Conservation (phyloP, 1,140 invertebrate genomes). For the Gerris buenoi region DNA sequence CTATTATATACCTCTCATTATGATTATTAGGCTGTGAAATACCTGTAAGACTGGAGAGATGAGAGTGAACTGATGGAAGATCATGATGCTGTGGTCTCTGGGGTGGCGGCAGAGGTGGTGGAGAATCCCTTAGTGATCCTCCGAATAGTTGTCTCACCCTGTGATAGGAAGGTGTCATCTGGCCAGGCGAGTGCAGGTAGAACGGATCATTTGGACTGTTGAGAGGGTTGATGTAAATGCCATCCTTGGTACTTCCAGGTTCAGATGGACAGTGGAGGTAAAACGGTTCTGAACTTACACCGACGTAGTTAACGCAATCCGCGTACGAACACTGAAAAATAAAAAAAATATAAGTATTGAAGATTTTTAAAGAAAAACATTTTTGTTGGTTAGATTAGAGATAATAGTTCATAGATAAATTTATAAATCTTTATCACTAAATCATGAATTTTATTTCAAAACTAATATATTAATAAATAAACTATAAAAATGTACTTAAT, state of each 20-base stretch:
- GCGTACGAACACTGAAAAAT: slow-evolving; percentile 35
- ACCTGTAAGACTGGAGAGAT: slow-evolving; percentile 24
- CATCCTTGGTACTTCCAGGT: slow-evolving; percentile 30
- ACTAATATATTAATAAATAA: no score
- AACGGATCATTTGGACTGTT: slow-evolving; percentile 46
- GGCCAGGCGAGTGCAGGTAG: slow-evolving; percentile 56
- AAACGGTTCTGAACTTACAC: slow-evolving; percentile 41
- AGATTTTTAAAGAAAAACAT: no score
- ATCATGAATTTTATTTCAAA: no score
- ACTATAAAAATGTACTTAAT: no score
- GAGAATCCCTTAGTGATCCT: slow-evolving; percentile 5
- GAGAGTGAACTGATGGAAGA: neutral
- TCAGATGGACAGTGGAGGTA: slow-evolving; percentile 49
- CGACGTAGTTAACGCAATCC: slow-evolving; percentile 35
- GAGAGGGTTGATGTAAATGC: slow-evolving; percentile 15
- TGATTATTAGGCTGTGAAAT: no score
- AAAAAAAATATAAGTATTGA: no score
- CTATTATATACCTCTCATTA: no score
- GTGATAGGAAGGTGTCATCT: slow-evolving; percentile 53
- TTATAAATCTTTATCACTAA: no score
- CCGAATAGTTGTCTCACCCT: slow-evolving; percentile 60
- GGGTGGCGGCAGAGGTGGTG: slow-evolving; percentile 22
- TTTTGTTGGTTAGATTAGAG: no score
- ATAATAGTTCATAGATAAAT: no score
- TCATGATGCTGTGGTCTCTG: slow-evolving; percentile 25